Conservation (phyloP, 2,888 invertebrate species). For the Caenorhabditis japonica region DNA sequence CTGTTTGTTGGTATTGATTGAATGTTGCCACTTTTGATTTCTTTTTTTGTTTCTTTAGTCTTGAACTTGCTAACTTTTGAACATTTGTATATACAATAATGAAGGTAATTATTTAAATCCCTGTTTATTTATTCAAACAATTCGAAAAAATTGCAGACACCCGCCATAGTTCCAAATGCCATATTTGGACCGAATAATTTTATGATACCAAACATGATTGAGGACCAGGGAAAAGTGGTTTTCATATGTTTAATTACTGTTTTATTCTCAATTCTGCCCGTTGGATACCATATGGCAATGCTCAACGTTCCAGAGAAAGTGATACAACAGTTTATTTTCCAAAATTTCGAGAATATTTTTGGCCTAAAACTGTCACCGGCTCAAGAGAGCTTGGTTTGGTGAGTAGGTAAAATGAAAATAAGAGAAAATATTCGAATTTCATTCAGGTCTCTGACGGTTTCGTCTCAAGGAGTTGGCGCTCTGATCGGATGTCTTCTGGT, state of each 20-base stretch:
- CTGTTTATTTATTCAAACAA: too few relatives aligned
- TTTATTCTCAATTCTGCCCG: conserved; percentile 62
- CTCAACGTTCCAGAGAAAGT: conserved; percentile 70
- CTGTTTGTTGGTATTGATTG: conserved; percentile 18
- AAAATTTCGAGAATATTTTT: conserved; percentile 49
- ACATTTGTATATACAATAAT: not conserved
- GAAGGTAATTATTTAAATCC: too few relatives aligned
- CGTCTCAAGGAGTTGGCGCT: conserved; percentile 70
- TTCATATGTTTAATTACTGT: conserved; percentile 50
- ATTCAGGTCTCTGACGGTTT: conserved; percentile 64
- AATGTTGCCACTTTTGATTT: not conserved
- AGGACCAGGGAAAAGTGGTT: conserved; percentile 64
- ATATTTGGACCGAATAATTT: conserved; percentile 43
- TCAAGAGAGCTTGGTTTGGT: conserved; percentile 62
- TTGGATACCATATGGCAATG: conserved; percentile 70
- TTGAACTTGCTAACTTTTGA: not conserved
- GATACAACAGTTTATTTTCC: conserved; percentile 57
- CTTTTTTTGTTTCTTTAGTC: not conserved
- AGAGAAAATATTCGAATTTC: too few relatives aligned
- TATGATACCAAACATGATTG: conserved; percentile 45
- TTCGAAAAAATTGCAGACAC: too few relatives aligned
- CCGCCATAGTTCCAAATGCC: conserved; percentile 33
- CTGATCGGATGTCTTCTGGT: conserved; percentile 67
- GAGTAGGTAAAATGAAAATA: too few relatives aligned
- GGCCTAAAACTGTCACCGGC: conserved; percentile 36